A percentile compares a stretch with the other conserved stretches of the same genome.
Conservation (phyloP, 2,888 invertebrate species). For the Autographa pulchrina region DNA sequence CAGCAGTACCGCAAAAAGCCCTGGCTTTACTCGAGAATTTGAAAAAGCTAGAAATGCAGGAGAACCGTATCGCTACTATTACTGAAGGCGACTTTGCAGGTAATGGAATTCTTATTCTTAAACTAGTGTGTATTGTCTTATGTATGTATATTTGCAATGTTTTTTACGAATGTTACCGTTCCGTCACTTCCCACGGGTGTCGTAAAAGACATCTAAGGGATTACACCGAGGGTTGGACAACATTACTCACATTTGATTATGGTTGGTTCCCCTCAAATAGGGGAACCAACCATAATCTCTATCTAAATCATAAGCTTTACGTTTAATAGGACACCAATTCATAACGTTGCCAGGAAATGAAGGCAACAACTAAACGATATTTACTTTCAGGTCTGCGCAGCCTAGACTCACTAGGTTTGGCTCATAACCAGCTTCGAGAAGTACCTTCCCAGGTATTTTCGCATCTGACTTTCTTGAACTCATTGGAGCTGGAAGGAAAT, state of each 20-base stretch:
- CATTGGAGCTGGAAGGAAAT: conserved; percentile 96
- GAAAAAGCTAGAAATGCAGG: conserved; percentile 96
- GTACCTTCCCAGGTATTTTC: conserved; percentile 95
- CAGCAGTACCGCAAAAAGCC: conserved; percentile 93
- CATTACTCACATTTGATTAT: conserved; percentile 39
- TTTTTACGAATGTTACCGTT: conserved; percentile 8
- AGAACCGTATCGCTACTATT: conserved; percentile 94
- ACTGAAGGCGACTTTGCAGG: conserved; percentile 96
- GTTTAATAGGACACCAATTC: not conserved
- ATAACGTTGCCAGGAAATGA: not conserved
- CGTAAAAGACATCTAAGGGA: conserved; percentile 34
- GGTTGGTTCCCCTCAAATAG: conserved; percentile 7
- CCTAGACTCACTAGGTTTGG: conserved; percentile 95
- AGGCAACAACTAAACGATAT: not conserved
- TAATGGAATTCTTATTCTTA: conserved; percentile 67
- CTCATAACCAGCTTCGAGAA: conserved; percentile 94
- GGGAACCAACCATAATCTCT: too few relatives aligned
- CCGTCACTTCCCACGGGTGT: conserved; percentile 41
- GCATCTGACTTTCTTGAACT: conserved; percentile 94
- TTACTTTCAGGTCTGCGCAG: conserved; percentile 91
- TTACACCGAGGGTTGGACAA: conserved; percentile 25
- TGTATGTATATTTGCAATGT: not conserved
- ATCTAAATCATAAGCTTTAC: too few relatives aligned
- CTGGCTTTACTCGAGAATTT: conserved; percentile 94
- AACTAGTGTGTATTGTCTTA: not conserved